Evolutionary conservation across 2,113 vertebrate species (phyloP), one percentile per base, ranked within the genome.

Genomic region (Ammodramus savannarum): DNA sequence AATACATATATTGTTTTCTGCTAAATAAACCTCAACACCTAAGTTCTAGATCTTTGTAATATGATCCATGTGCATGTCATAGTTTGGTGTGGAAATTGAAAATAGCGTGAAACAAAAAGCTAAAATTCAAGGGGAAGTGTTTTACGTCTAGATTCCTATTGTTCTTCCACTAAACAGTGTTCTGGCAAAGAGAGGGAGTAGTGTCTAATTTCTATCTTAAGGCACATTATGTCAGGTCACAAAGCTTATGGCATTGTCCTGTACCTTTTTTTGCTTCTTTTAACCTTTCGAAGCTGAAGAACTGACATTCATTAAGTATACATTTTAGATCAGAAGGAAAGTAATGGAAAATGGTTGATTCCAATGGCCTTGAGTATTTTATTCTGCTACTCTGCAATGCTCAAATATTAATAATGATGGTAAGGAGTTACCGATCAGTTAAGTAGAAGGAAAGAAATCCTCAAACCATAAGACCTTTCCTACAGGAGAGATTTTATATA

Each of bases 401-500:
- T 89, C 27, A 11, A n/a, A 3, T 87, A 14, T 71, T 97, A 48
- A 41, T 77, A 91, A 58, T 57, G 41, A 85, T 44, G 49, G 19
- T 69, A 62, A 91, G 58, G 78, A 91, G 83, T 94, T 74, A 62
- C 32, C 10, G 39, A 58, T 77, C 57, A 78, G 36, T 65, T 92
- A 82, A 66, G 22, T 7, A 85, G 46, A 85, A 66, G 54, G 38
- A 46, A 92, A 88, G 22, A 89, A 59, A 66, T 29, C 90, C 58
- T 96, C 59, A 91, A 54, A 74, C 62, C 59, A 5, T 31, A 89
- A 96, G 68, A 95, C 25, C 43, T 95, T 93, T 94, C 71, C 52
- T 95, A 67, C 26, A 88, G 72, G 85, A 95, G 61, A 94, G 49
- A 96, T 92, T 94, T 91, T 87, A 63, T 58, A 94, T 91, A 32